Conservation (phyloP, 2,797 vertebrate species). For the Mycteria americana region DNA sequence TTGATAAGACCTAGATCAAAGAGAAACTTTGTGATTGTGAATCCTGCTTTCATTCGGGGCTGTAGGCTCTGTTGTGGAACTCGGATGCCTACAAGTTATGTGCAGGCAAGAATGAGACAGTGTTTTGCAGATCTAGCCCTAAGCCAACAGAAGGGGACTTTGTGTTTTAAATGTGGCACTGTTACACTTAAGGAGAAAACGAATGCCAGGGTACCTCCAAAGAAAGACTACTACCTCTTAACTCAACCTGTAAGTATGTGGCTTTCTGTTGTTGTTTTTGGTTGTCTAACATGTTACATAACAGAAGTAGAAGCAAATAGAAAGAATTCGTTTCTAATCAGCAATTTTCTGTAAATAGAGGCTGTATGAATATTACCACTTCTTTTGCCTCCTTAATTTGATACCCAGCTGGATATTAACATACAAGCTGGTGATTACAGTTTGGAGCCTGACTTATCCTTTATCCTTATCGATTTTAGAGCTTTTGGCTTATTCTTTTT, state of each 20-base stretch:
- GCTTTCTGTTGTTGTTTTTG: neutral
- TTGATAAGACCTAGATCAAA: neutral
- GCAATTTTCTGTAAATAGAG: neutral
- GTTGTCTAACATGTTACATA: neutral
- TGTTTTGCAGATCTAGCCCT: neutral
- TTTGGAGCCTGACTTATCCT: neutral
- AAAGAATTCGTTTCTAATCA: neutral
- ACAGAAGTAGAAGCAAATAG: neutral
- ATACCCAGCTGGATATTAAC: neutral
- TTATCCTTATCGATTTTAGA: neutral
- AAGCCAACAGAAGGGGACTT: neutral
- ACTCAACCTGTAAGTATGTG: neutral
- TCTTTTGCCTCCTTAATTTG: neutral
- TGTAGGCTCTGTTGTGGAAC: neutral
- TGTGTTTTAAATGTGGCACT: neutral
- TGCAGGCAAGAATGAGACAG: neutral
- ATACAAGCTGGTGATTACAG: neutral
- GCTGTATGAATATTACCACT: neutral
- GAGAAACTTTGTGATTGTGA: neutral
- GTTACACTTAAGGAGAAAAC: neutral
- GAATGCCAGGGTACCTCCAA: neutral
- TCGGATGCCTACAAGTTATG: fast-evolving
- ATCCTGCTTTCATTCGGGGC: neutral
- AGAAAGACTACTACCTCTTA: neutral
- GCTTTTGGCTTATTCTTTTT: neutral